These are phyloP conservation scores for Tyria jacobaeae DNA, from an alignment of 2,888 invertebrate genomes.

Conservation along the genomic window DNA sequence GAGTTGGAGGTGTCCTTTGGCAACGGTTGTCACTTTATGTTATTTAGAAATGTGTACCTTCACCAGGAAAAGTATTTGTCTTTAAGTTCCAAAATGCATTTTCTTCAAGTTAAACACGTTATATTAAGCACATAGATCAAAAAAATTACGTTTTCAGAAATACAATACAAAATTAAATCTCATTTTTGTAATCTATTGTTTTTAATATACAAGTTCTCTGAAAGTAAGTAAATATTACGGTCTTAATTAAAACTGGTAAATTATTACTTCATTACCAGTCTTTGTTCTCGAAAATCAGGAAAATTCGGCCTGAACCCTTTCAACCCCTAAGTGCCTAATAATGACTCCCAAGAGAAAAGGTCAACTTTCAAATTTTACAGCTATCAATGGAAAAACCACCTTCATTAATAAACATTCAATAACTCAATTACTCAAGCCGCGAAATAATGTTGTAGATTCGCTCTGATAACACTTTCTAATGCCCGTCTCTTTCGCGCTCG, in stretches of 20 bases:
- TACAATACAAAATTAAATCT: no score
- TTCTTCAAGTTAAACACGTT: no score
- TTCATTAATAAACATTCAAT: conserved; percentile 40
- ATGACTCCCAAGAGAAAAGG: conserved; percentile 13
- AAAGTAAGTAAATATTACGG: not conserved
- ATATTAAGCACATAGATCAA: not conserved
- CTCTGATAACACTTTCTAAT: conserved; percentile 60
- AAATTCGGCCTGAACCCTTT: conserved; percentile 8
- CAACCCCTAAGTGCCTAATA: conserved; percentile 10
- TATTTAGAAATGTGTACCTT: no score
- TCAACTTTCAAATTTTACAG: conserved; percentile 13
- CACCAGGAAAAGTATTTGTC: no score
- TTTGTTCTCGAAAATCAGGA: conserved; percentile 3
- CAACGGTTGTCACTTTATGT: no score
- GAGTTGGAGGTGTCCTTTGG: no score
- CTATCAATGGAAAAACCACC: conserved; percentile 31
- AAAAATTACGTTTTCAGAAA: not conserved
- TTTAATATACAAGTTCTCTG: not conserved
- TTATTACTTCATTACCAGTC: conserved; percentile 3
- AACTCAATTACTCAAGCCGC: conserved; percentile 37
- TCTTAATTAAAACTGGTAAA: conserved; percentile 10
- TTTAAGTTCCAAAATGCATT: no score
- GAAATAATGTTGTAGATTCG: conserved; percentile 42
- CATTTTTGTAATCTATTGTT: not conserved
- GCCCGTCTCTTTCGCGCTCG: conserved; percentile 49